phyloP scores from a whole-genome alignment of 2,113 vertebrate species.

The Pitta sordida region DNA sequence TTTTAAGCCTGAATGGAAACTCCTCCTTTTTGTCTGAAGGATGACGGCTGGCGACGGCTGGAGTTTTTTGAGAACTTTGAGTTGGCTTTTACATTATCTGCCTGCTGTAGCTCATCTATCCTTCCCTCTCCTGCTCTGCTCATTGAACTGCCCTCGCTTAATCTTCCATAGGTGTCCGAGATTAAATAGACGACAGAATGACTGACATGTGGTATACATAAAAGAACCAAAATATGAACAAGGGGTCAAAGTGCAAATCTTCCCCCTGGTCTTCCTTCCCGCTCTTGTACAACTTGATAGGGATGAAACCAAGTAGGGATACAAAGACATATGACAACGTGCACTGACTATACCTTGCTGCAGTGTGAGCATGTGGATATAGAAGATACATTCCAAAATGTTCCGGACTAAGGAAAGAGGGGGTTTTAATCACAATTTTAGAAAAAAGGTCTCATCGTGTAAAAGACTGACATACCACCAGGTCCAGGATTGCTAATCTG shows the following conservation, averaged over 20 bases:
- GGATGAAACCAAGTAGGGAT: constrained; percentile 30
- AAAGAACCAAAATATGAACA: constrained; percentile 63
- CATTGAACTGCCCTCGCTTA: constrained; percentile 57
- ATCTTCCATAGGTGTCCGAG: constrained; percentile 52
- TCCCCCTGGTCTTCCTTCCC: constrained; percentile 50
- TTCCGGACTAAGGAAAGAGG: background rate
- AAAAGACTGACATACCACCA: background rate
- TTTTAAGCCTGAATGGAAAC: constrained; percentile 27
- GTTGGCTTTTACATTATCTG: constrained; percentile 34
- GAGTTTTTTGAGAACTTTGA: constrained; percentile 47
- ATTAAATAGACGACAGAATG: constrained; percentile 56
- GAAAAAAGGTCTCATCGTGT: background rate
- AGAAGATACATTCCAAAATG: constrained; percentile 14
- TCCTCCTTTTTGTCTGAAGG: constrained; percentile 19
- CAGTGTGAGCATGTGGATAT: background rate
- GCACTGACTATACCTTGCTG: background rate
- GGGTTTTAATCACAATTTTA: background rate
- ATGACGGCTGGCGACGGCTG: background rate
- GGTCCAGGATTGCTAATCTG: constrained; percentile 2
- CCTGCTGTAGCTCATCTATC: constrained; percentile 33
- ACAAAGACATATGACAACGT: background rate
- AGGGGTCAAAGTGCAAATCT: constrained; percentile 60
- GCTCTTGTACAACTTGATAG: constrained; percentile 35
- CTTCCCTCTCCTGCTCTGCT: constrained; percentile 40
- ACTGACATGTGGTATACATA: constrained; percentile 57